Percentiles rank a stretch among this genome's conserved stretches.
Evolutionary conservation across 1,140 invertebrate species (phyloP).

Genomic region (Drosophila dunni): DNA sequence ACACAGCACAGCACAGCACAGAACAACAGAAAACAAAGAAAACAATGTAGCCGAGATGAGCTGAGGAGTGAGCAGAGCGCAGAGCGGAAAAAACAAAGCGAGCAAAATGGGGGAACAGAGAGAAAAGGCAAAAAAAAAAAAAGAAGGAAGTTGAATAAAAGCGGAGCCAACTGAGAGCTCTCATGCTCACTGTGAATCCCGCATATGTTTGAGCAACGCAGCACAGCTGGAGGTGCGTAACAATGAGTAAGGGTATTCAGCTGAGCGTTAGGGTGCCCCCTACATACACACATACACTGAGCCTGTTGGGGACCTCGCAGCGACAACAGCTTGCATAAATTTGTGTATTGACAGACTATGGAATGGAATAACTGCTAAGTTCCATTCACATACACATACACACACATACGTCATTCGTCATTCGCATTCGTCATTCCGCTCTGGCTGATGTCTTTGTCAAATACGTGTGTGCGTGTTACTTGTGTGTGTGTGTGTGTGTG

Average conservation of each 20-base stretch:
- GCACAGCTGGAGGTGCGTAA: slow-evolving; percentile 20
- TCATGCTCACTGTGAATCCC: slow-evolving; percentile 20
- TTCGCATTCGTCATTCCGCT: slow-evolving; percentile 58
- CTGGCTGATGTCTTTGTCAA: slow-evolving; percentile 71
- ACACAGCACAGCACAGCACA: slow-evolving; percentile 49
- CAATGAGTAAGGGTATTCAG: not conserved
- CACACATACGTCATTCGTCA: slow-evolving; percentile 1
- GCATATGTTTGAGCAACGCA: slow-evolving; percentile 54
- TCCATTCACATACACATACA: slow-evolving; percentile 28
- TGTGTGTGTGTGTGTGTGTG: not conserved
- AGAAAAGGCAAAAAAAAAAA: slow-evolving; percentile 6
- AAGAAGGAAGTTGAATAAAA: slow-evolving; percentile 3
- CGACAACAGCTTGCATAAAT: slow-evolving; percentile 79
- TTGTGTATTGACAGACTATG: slow-evolving; percentile 74
- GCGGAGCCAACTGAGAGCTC: not conserved
- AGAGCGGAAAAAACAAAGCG: not conserved
- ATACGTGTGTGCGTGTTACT: slow-evolving; percentile 20
- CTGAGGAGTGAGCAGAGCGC: not conserved
- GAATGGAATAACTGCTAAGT: slow-evolving; percentile 72
- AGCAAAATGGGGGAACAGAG: slow-evolving; percentile 17
- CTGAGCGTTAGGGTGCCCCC: not conserved
- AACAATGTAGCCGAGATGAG: not conserved
- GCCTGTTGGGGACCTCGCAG: slow-evolving; percentile 18
- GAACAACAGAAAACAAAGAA: not conserved
- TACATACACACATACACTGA: slow-evolving; percentile 3